Base-by-base conservation (phyloP, 2,113 vertebrate genomes). In the Onychostoma macrolepis region DNA sequence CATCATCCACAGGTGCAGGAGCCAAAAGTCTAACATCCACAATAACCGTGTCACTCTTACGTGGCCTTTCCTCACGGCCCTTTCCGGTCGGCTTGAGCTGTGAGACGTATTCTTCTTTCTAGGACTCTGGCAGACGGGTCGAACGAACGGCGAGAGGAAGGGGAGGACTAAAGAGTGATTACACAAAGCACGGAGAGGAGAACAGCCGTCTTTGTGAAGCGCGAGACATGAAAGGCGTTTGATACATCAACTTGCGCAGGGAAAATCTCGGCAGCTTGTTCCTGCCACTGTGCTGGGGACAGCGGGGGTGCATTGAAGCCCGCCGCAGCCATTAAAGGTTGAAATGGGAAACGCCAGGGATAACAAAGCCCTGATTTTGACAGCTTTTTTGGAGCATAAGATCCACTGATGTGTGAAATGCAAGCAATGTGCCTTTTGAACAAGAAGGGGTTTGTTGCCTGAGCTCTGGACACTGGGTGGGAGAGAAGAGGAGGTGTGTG, bases 301-400 rank as follows among this genome's bases (percentile, higher is more conserved):
- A 80, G 82, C 80, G 21, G 89, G 88, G 85, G 87, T 43, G 80
- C 86, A 88, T 83, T 89, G 88, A 90, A 90, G 90, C 87, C 86
- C 85, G 84, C 58, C 83, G 79, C 77, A 85, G 82, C 90, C 85
- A 90, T 90, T 90, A 90, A 89, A 92, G 53, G 75, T 76, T 86
- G 85, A 89, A 90, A 89, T 86, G 63, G 83, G 87, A 87, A 89
- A 85, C 48, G 83, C 84, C 77, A 90, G 58, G 69, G 81, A 87
- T 81, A 91, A 91, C 92, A 92, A 92, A 91, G 90, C 65, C 76
- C 86, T 77, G 76, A 88, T 91, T 91, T 91, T 89, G 85, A 91
- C 87, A 91, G 87, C 91, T 91, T 92, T 91, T 92, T 90, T 91
- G 90, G 91, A 91, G 92, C 90, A 89, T 91, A 82, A 89, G 87